Evolutionary conservation across 2,888 invertebrate species (phyloP), one percentile per base, ranked within the genome.

Genomic region (Epirrita christyi): DNA sequence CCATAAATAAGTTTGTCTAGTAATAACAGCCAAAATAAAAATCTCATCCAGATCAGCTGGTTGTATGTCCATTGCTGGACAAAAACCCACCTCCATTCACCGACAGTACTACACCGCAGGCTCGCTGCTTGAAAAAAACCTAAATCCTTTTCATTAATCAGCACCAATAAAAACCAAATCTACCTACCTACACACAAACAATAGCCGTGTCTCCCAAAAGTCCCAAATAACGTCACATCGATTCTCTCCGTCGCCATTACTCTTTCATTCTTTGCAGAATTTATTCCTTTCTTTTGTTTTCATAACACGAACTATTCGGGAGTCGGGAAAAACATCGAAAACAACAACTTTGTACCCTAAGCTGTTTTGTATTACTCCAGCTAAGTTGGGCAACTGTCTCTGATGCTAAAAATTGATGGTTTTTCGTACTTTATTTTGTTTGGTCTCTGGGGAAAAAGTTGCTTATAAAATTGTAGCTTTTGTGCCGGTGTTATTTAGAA

Each of bases 311-410:
- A 59, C 59, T 59, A 55, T 50, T 37, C 37, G 21, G 21, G 53
- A 56, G 51, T 50, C 44, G 36, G 49, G 50, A 47, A 51, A n/a
- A 52, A 59, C 55, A 51, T 61, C 60, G 55, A 55, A 59, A 64
- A 64, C 62, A 63, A 60, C 62, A 60, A 66, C 46, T 63, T 64
- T 47, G 15, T 49, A 49, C 49, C 55, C 56, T 63, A 64, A 67
- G 61, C 65, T 67, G 69, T 64, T 64, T 64, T 59, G 65, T 66
- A 60, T 67, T 57, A 64, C 59, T 64, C 63, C 46, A 52, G 41
- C 32, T 32, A 64, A 62, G 59, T 63, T 57, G 49, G 43, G 50
- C 45, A 45, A 51, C 59, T 61, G 56, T 61, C 57, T 59, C 53
- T 48, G 55, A 59, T 56, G 59, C 56, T 62, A 67, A 66, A 67